Evolutionary conservation across 2,888 invertebrate genomes (phyloP), one percentile per base, ranked within the genome.

Genomic region (Calameuta idolon): DNA sequence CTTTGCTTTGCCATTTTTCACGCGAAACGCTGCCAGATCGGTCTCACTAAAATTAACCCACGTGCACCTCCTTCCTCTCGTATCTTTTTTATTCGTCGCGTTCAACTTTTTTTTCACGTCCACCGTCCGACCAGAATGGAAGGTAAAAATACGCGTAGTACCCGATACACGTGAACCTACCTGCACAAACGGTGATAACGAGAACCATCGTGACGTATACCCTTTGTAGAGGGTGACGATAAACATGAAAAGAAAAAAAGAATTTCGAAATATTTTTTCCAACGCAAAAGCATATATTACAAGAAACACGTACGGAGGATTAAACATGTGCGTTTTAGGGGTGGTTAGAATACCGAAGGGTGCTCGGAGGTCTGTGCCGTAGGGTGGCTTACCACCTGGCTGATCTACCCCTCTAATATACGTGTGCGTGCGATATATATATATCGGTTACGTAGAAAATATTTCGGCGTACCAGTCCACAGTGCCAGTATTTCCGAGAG

Each of bases 21-120:
- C 88, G 83, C 86, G 90, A 89, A 90, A 90, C 90, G 87, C 85
- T 90, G 91, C 91, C 91, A 91, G 91, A 90, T 89, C 86, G 87
- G 86, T 88, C 12, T 86, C 88, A 89, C 90, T 90, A 90, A 90
- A 90, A 89, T 90, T 90, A 90, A 86, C 86, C 31, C 31, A 34
- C 71, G 31, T 31, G 31, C 30, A 23, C 35, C 74, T 34, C 74
- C 74, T 34, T 34, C 15, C 23, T 23, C 23, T 2, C 23, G 23
- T 35, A 55, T 55, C n/a, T 4, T 33, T 71, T 71, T 71, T 71
- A 71, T 71, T 71, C 31, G 71, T 71, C 71, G 71, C 31, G 34
- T 3, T 31, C 12, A 31, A 31, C 4, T 31, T 55, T 55, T 23
- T 1, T 23, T 15, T 2, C 9, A 9, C 23, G 55, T 55, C 23